Evolutionary conservation across 2,888 invertebrate genomes (phyloP).

Genomic region (Celastrina argiolus): DNA sequence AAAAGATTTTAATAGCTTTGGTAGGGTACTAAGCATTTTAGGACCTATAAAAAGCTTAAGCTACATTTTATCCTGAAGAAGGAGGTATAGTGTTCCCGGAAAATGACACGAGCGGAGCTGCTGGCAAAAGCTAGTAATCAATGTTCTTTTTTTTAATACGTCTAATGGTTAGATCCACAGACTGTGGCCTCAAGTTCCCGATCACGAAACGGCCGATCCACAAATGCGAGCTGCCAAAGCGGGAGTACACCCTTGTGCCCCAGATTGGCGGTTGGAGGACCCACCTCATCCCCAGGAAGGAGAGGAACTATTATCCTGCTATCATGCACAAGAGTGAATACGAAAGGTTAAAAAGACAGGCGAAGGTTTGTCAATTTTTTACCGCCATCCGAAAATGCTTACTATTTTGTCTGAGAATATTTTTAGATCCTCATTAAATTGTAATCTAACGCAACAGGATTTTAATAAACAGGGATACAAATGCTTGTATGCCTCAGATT

Average conservation of each 20-base stretch:
- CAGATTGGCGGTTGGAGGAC: slow-evolving; percentile 60
- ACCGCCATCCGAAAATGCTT: no score
- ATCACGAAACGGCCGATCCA: slow-evolving; percentile 58
- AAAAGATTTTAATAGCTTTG: no score
- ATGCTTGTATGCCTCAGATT: slow-evolving; percentile 48
- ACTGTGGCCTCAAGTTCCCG: slow-evolving; percentile 68
- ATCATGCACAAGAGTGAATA: slow-evolving; percentile 79
- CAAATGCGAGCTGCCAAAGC: slow-evolving; percentile 56
- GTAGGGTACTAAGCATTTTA: no score
- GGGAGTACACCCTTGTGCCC: slow-evolving; percentile 49
- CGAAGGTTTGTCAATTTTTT: slow-evolving; percentile 59
- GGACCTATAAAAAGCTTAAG: no score
- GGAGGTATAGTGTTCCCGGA: no score
- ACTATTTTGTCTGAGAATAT: no score
- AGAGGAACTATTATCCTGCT: slow-evolving; percentile 76
- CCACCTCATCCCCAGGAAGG: slow-evolving; percentile 70
- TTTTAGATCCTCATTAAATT: no score
- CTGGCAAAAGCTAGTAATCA: no score
- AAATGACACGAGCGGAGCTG: no score
- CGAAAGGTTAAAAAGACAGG: slow-evolving; percentile 76
- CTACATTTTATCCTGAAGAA: no score
- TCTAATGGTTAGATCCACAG: slow-evolving; percentile 51
- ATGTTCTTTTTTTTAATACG: background rate
- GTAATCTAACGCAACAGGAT: no score
- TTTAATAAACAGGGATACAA: no score